Conservation (phyloP, 2,888 invertebrate genomes). For the Siphlonurus alternatus region DNA sequence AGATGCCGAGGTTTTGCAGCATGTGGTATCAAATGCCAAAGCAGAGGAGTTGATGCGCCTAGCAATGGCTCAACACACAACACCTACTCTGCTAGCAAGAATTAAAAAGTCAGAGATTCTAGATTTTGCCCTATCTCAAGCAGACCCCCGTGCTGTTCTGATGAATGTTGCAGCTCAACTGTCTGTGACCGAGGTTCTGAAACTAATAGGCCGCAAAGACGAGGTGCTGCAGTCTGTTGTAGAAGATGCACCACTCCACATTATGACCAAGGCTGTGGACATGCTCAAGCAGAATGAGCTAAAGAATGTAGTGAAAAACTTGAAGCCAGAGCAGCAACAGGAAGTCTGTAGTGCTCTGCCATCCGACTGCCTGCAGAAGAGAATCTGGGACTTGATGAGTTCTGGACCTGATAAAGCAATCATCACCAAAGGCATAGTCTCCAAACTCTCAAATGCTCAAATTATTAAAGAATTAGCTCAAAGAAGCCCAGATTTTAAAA, state of each 20-base stretch:
- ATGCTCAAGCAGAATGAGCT: background rate
- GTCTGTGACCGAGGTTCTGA: no score
- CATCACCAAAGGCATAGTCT: background rate
- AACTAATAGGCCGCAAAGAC: no score
- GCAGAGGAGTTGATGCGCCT: no score
- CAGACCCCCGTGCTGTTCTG: no score
- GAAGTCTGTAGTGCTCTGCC: background rate
- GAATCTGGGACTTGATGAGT: background rate
- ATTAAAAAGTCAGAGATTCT: background rate
- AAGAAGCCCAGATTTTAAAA: no score
- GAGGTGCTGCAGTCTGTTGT: no score
- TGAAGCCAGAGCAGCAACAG: background rate
- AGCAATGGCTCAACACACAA: no score
- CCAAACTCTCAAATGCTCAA: background rate
- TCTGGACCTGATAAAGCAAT: background rate
- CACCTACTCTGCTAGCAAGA: no score
- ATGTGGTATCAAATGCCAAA: no score
- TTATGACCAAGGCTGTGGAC: background rate
- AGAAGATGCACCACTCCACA: no score
- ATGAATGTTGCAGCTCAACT: no score
- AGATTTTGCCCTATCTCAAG: background rate
- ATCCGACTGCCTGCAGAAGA: background rate
- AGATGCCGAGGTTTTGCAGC: background rate
- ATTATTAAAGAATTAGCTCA: background rate
- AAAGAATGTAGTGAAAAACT: background rate